These are phyloP conservation scores for Anser cygnoides DNA, from an alignment of 2,113 vertebrate species.

Conservation along the genomic window DNA sequence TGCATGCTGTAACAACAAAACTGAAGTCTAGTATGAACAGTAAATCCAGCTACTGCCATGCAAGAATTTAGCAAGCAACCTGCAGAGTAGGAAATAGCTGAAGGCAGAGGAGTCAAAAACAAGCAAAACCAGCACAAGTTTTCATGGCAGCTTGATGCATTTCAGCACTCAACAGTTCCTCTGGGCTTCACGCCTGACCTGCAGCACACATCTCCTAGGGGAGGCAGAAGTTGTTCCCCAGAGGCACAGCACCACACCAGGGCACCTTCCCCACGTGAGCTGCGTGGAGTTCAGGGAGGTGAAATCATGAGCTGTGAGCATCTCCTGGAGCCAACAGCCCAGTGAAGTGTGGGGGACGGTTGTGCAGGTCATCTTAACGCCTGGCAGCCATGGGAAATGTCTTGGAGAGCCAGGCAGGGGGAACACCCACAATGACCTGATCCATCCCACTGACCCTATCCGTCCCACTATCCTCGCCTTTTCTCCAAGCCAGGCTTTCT, in stretches of 20 bases:
- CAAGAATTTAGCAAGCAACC: background rate
- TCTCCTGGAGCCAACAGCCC: background rate
- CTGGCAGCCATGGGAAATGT: background rate
- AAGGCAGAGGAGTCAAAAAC: background rate
- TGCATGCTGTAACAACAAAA: background rate
- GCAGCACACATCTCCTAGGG: background rate
- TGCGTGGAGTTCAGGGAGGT: background rate
- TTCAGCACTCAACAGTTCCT: background rate
- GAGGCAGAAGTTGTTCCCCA: background rate
- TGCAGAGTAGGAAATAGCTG: background rate
- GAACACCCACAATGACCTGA: background rate
- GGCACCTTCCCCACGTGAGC: background rate
- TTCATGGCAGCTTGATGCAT: background rate
- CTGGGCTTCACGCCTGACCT: background rate
- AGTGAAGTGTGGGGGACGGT: background rate
- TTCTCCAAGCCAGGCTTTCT: background rate
- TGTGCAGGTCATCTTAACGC: background rate
- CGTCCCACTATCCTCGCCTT: background rate
- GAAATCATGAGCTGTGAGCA: background rate
- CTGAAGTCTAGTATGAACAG: background rate
- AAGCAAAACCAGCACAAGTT: background rate
- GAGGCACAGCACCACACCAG: rapidly evolving
- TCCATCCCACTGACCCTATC: background rate
- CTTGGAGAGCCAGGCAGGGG: background rate
- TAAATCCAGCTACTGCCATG: background rate